Percentiles rank a stretch among this genome's conserved stretches.
Conservation (phyloP, 2,113 vertebrate genomes). For the Pardalotus punctatus region DNA sequence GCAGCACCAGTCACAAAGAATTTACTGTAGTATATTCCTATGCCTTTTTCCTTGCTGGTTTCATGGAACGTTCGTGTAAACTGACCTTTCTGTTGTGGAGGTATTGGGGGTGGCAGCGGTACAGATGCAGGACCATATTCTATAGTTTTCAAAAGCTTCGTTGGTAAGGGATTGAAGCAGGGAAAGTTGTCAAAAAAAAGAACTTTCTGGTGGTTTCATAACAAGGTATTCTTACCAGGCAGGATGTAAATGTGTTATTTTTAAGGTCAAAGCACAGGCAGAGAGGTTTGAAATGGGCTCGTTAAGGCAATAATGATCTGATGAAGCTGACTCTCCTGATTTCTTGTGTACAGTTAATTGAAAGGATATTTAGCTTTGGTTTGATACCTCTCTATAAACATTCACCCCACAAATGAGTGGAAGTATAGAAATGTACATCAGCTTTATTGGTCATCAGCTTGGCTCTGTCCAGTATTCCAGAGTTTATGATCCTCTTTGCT, state of each 20-base stretch:
- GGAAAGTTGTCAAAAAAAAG: background rate
- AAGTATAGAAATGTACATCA: background rate
- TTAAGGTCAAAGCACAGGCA: background rate
- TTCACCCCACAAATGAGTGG: background rate
- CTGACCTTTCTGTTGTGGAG: background rate
- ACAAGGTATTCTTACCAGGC: background rate
- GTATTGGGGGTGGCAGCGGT: background rate
- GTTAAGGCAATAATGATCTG: background rate
- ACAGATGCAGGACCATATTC: background rate
- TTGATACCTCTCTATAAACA: background rate
- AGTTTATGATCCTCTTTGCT: background rate
- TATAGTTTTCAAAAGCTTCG: background rate
- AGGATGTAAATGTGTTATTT: background rate
- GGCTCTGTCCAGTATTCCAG: background rate
- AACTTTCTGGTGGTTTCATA: background rate
- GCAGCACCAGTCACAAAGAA: background rate
- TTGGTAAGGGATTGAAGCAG: background rate
- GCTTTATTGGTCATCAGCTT: background rate
- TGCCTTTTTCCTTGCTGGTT: background rate
- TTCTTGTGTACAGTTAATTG: background rate
- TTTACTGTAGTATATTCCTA: background rate
- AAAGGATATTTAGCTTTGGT: background rate
- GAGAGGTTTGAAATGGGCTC: background rate
- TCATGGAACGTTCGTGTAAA: background rate
- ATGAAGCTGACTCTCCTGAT: background rate